These are phyloP conservation scores for Dolichoris vasculosae DNA, from an alignment of 1,140 invertebrate genomes.

Conservation along the genomic window DNA sequence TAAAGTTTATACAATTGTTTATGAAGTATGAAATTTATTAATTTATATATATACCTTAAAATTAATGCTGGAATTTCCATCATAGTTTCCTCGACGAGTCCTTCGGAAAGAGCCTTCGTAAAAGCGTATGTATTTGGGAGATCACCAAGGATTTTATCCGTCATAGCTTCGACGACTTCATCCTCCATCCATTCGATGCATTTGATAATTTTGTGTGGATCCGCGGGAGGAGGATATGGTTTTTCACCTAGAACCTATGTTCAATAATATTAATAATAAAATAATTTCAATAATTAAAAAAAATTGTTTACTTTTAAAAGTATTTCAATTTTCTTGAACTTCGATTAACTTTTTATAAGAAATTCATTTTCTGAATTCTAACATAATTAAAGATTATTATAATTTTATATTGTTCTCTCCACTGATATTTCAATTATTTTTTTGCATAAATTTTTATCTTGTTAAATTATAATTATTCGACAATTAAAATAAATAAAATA, in stretches of 20 bases:
- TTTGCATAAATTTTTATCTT: no score
- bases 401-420: no score
- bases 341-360: no score
- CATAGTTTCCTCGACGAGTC: conserved; percentile 85
- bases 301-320: no score
- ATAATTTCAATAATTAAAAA: neutral
- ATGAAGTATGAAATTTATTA: no score
- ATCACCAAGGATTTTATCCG: conserved; percentile 84
- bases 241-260: conserved; percentile 80
- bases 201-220: conserved; percentile 92
- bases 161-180: conserved; percentile 83
- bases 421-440: no score
- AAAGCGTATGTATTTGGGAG: conserved; percentile 94
- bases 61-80: conserved; percentile 87
- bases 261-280: neutral
- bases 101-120: conserved; percentile 91
- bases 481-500: no score
- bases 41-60: conserved; percentile 79
- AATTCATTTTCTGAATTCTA: no score
- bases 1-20: no score
- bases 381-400: no score
- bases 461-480: no score
- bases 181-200: conserved; percentile 91
- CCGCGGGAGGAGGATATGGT: conserved; percentile 88
- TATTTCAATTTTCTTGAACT: no score